These are phyloP conservation scores for Pimephales promelas DNA, from an alignment of 2,113 vertebrate species.

Conservation along the genomic window DNA sequence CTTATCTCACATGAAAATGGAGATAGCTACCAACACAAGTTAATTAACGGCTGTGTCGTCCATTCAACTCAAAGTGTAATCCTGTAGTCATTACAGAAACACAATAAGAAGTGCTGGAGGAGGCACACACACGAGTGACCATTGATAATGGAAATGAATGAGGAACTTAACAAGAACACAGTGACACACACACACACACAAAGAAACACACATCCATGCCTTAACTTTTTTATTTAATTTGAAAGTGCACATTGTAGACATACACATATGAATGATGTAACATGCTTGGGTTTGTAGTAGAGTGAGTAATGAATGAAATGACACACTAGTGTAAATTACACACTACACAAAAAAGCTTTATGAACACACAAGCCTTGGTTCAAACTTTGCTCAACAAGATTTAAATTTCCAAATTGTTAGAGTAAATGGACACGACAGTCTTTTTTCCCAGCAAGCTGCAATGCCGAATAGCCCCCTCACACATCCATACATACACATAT, in stretches of 20 bases:
- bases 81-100: constrained; percentile 63
- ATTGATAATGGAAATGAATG: constrained; percentile 28
- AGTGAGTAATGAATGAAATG: constrained; percentile 42
- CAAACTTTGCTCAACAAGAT: constrained; percentile 16
- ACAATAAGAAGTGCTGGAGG: constrained; percentile 51
- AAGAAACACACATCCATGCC: constrained; percentile 32
- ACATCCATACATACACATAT: constrained; percentile 44
- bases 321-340: not conserved
- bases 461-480: constrained; percentile 62
- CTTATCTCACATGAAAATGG: constrained; percentile 25
- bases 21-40: constrained; percentile 58
- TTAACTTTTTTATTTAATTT: constrained; percentile 38
- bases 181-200: constrained; percentile 28
- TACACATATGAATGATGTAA: constrained; percentile 13
- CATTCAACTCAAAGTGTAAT: constrained; percentile 69
- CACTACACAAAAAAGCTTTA: not conserved
- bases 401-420: not conserved
- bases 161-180: constrained; percentile 54
- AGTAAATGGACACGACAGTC: not conserved
- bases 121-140: constrained; percentile 20
- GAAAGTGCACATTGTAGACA: constrained; percentile 14
- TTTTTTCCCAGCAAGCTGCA: constrained; percentile 63
- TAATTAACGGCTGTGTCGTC: constrained; percentile 66
- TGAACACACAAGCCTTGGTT: not conserved
- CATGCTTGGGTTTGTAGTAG: constrained; percentile 8